Conservation (phyloP, 2,888 invertebrate species). For the Drosophila diplacantha region DNA sequence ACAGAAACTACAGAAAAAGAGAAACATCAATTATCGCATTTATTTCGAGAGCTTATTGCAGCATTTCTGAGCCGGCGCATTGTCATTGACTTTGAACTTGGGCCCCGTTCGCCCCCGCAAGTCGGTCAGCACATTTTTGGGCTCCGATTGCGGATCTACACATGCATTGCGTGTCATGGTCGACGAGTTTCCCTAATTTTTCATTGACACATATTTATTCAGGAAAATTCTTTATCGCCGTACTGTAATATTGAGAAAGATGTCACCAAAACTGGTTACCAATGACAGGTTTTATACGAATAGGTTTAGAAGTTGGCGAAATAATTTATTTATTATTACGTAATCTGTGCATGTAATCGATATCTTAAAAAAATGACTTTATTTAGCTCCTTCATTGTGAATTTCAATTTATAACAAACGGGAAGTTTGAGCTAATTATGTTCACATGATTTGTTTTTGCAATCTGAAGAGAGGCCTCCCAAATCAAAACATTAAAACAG, state of each 20-base stretch:
- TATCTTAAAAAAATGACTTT: not conserved
- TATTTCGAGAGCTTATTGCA: conserved; percentile 30
- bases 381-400: not conserved
- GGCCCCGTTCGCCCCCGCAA: conserved; percentile 14
- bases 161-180: conserved; percentile 16
- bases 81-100: conserved; percentile 65
- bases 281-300: not conserved
- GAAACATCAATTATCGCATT: conserved; percentile 37
- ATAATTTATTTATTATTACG: not conserved
- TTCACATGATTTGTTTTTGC: not conserved
- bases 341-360: not conserved
- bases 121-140: conserved; percentile 28
- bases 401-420: not conserved
- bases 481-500: not conserved
- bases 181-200: conserved; percentile 22
- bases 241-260: conserved; percentile 3
- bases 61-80: conserved; percentile 24
- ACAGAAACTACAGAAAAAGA: conserved; percentile 34
- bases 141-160: conserved; percentile 18
- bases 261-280: conserved; percentile 1
- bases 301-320: not conserved
- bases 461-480: not conserved
- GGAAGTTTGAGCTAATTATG: not conserved
- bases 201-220: conserved; percentile 6
- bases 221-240: not conserved